Base-by-base conservation (phyloP, 2,888 invertebrate genomes). In the Byasa hedistus region DNA sequence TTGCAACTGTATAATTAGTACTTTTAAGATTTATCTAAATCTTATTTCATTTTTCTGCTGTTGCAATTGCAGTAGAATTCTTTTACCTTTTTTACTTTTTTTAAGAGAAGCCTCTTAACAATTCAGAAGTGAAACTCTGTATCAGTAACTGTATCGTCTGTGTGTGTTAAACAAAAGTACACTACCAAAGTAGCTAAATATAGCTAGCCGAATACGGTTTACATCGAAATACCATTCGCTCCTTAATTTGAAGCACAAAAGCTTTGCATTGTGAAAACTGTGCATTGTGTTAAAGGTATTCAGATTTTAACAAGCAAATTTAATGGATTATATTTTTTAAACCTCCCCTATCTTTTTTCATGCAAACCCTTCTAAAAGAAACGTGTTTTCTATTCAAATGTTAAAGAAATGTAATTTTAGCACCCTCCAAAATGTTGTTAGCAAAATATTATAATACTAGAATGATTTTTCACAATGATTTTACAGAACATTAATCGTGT, bases 371-470 rank as follows among this genome's bases (percentile, higher is more conserved):
- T 54, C 22, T 22, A 54, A 23, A 21, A n/a, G 22, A 22, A 22
- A 22, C 10, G 15, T 22, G 2, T 12, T 22, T 54, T 54, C 12
- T 22, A 22, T 22, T n/a, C 7, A 54, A 22, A 8, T 10, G n/a
- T 3, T 22, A 23, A 54, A n/a, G 12, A 19, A 15, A 54, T 21
- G 52, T 48, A 48, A 48, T 48, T n/a, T 48, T 7, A 48, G 48
- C 48, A 48, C 48, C 48, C 48, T 48, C n/a, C n/a, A 48, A 48
- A 22, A 22, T 12, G 22, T 54, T 54, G 52, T 54, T 54, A 54
- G 15, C 7, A 22, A n/a, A 48, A 48, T 48, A 48, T 44, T 32
- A 19, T 48, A 48, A 22, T 10, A 10, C 3, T 10, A 22, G 22
- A 12, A 54, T 54, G 52, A 23, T 54, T 54, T 54, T 54, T 54